These are phyloP conservation scores for Phoenicopterus ruber DNA, from an alignment of 2,113 vertebrate genomes.

Conservation along the genomic window DNA sequence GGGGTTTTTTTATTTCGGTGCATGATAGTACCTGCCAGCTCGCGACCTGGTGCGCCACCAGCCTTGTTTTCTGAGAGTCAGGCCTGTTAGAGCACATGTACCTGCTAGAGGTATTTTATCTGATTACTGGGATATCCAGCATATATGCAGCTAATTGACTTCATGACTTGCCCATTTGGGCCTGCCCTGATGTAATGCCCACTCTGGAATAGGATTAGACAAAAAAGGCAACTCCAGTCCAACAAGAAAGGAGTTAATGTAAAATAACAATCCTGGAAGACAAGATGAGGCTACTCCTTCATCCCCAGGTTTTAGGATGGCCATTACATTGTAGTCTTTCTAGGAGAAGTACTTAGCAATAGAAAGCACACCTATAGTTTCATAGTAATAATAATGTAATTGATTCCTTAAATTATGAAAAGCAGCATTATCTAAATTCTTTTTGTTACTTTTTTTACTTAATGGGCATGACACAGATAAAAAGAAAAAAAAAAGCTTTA, in stretches of 20 bases:
- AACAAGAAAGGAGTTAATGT: background rate
- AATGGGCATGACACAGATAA: background rate
- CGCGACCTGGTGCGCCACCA: background rate
- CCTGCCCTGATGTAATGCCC: background rate
- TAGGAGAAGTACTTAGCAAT: background rate
- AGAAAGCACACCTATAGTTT: background rate
- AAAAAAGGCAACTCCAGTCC: background rate
- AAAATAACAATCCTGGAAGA: background rate
- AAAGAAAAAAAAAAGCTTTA: background rate
- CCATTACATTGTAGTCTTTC: background rate
- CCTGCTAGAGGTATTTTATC: background rate
- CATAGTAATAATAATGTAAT: background rate
- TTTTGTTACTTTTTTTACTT: background rate
- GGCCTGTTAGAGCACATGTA: background rate
- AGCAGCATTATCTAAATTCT: background rate
- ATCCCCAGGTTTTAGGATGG: background rate
- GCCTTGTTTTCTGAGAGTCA: background rate
- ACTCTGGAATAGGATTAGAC: background rate
- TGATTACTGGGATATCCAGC: background rate
- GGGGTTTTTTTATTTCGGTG: background rate
- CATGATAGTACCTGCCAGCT: background rate
- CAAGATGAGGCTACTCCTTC: background rate
- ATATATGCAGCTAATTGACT: background rate
- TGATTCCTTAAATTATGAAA: background rate
- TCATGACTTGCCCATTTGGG: background rate